Base-by-base conservation (phyloP, 2,888 invertebrate genomes). In the Agrotis segetum region DNA sequence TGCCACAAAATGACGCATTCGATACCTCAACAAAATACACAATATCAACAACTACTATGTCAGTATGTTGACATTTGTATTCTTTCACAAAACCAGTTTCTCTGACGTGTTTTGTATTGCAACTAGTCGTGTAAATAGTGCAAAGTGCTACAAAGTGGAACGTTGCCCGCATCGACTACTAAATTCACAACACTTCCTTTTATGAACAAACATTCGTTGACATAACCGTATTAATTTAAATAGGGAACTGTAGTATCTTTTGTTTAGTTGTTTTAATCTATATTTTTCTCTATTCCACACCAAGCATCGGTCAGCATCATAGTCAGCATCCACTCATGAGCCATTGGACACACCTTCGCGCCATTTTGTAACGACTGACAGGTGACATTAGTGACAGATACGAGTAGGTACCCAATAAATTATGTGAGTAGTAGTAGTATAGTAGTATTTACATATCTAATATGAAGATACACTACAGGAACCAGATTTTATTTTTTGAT, bases 1-100 rank as follows among this genome's bases (percentile, higher is more conserved):
- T 59, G 46, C 78, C 67, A 59, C 49, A 68, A 68, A 72, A n/a
- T 72, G 34, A 55, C 60, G 55, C 73, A 72, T 71, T 56, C 50
- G 9, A 47, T 14, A 52, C 40, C 52, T n/a, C 40, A 77, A 71
- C 77, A 49, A 71, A 58, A 46, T 71, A 29, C 60, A 29, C 77
- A 21, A 49, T 55, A 49, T 29, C 49, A 62, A 67, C 53, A 67
- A 66, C 21, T 24, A 59, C 29, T 50, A 49, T 46, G 63, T 69
- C 34, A 74, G 80, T 79, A 53, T 79, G 81, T 68, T 73, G 68
- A 49, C 72, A 79, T 79, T 77, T 66, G 82, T 79, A 79, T 82
- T 79, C 79, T 82, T 52, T 59, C 65, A 60, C 16, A 59, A 82
- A 77, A 79, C 82, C 47, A 59, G 79, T 82, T 82, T 78, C 81